Evolutionary conservation across 2,797 vertebrate species (phyloP).

Genomic region (Catostomus latipinnis): DNA sequence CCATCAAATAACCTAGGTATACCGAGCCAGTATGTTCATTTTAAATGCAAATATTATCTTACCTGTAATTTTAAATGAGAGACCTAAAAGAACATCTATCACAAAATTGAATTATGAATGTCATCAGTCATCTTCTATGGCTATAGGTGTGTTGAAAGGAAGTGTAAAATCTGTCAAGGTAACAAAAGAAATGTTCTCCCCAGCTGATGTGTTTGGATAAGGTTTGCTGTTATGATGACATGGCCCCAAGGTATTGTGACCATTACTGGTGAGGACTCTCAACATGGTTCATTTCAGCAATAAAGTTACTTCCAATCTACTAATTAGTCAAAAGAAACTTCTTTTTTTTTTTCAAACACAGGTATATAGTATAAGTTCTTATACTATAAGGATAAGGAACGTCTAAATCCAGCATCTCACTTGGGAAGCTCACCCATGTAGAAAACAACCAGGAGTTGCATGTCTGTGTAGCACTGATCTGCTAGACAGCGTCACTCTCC

Average conservation of each 20-base stretch:
- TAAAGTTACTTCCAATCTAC: not conserved
- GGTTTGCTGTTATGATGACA: constrained; percentile 45
- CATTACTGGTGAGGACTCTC: not conserved
- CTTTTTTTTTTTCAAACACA: not conserved
- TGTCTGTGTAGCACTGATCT: constrained; percentile 59
- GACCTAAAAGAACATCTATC: constrained; percentile 30
- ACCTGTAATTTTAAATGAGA: constrained; percentile 15
- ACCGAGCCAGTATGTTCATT: constrained; percentile 14
- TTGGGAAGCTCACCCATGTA: constrained; percentile 62
- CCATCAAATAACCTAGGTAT: constrained; percentile 20
- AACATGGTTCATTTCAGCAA: not conserved
- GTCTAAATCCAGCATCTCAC: constrained; percentile 42
- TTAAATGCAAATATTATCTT: constrained; percentile 50
- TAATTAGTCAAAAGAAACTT: constrained; percentile 13
- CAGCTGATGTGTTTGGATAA: constrained; percentile 31
- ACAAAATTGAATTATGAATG: constrained; percentile 23
- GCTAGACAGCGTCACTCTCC: constrained; percentile 61
- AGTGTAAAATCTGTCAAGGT: constrained; percentile 40
- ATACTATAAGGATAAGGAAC: not conserved
- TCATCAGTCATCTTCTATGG: constrained; percentile 23
- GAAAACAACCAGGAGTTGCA: constrained; percentile 60
- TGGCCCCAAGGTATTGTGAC: not conserved
- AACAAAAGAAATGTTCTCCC: constrained; percentile 20
- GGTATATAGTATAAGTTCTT: constrained; percentile 14
- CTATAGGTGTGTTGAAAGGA: constrained; percentile 16